Evolutionary conservation across 1,140 invertebrate genomes (phyloP).

Genomic region (Helicoverpa zea): DNA sequence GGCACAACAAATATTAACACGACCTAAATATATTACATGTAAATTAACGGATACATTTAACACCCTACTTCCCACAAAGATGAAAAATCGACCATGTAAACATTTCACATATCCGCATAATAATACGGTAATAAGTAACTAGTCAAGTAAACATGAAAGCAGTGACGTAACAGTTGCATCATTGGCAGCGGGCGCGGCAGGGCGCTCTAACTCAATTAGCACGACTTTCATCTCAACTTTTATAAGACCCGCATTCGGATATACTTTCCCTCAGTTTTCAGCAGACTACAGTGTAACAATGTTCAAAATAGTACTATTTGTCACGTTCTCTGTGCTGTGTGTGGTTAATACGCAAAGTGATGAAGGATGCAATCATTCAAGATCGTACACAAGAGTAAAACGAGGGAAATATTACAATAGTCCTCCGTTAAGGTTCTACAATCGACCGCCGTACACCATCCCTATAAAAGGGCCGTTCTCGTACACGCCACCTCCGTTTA

Average conservation of each 20-base stretch:
- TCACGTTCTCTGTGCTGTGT: constrained; percentile 58
- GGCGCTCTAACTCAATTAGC: constrained; percentile 77
- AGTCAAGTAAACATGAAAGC: constrained; percentile 35
- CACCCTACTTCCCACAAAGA: constrained; percentile 25
- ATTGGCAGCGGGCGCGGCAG: constrained; percentile 35
- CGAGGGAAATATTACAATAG: constrained; percentile 73
- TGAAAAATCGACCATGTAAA: constrained; percentile 8
- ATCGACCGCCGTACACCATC: constrained; percentile 62
- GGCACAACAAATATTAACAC: constrained; percentile 19
- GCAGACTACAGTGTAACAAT: constrained; percentile 44
- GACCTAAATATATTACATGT: not conserved
- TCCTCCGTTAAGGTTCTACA: constrained; percentile 70
- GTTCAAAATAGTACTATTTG: constrained; percentile 50
- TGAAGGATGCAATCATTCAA: constrained; percentile 43
- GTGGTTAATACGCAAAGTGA: constrained; percentile 55
- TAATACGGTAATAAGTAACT: constrained; percentile 5
- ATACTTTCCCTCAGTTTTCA: constrained; percentile 76
- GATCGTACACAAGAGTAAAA: constrained; percentile 68
- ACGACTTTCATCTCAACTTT: constrained; percentile 74
- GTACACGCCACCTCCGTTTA: constrained; percentile 73
- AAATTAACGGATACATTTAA: not conserved
- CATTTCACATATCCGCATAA: constrained; percentile 32
- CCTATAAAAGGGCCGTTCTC: constrained; percentile 67
- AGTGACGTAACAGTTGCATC: constrained; percentile 53
- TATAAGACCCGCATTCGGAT: constrained; percentile 72